Conservation (phyloP, 2,797 vertebrate species). For the Ara ararauna region DNA sequence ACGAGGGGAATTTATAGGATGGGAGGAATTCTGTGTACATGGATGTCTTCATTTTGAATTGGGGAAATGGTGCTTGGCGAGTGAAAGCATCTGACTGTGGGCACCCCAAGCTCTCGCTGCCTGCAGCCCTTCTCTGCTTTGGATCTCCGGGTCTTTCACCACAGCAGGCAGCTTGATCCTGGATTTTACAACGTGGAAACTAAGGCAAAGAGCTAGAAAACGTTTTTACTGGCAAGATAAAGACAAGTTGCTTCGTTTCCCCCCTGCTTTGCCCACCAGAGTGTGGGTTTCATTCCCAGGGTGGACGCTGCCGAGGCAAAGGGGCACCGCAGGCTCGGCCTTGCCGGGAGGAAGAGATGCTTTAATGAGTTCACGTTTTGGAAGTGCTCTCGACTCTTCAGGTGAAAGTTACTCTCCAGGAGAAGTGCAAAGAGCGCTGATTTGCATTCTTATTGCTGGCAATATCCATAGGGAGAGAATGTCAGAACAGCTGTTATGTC, state of each 20-base stretch:
- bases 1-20: neutral
- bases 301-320: neutral
- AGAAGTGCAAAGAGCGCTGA: slow-evolving; percentile 61
- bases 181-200: rapidly evolving
- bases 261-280: rapidly evolving
- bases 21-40: rapidly evolving
- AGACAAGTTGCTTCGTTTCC: neutral
- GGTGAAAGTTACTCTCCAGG: slow-evolving; percentile 63
- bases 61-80: neutral
- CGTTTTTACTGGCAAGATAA: neutral
- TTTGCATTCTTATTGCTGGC: slow-evolving; percentile 75
- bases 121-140: neutral
- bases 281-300: neutral
- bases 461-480: slow-evolving; percentile 70
- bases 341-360: neutral
- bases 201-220: neutral
- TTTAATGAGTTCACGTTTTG: slow-evolving; percentile 52
- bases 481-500: slow-evolving; percentile 76
- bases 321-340: neutral
- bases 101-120: neutral
- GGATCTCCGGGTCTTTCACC: neutral
- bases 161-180: neutral
- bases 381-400: slow-evolving; percentile 41
- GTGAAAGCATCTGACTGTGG: neutral
- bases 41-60: neutral